Evolutionary conservation across 2,797 vertebrate genomes (phyloP).

Genomic region (Etheostoma perlongum): DNA sequence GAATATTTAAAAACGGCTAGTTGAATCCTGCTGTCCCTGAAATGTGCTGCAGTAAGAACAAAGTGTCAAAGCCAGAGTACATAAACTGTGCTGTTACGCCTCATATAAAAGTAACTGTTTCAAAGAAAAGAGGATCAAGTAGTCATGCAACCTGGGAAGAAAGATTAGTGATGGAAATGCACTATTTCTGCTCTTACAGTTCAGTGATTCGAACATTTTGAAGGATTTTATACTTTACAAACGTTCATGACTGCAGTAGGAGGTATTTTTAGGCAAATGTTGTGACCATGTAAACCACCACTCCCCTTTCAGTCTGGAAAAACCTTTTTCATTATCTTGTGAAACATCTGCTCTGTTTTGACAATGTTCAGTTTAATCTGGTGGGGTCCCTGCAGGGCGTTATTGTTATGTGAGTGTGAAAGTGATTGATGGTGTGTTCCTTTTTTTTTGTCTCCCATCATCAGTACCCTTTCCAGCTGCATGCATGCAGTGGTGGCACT

Average conservation of each 20-base stretch:
- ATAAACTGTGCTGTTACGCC: conserved; percentile 41
- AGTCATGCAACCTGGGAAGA: conserved; percentile 31
- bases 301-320: conserved; percentile 27
- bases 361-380: conserved; percentile 44
- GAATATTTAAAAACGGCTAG: conserved; percentile 1
- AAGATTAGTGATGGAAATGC: conserved; percentile 17
- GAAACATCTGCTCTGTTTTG: conserved; percentile 58
- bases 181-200: conserved; percentile 7
- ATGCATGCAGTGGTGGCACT: conserved; percentile 96
- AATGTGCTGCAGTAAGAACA: conserved; percentile 51
- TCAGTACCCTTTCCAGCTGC: conserved; percentile 96
- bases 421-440: conserved; percentile 20
- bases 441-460: conserved; percentile 45
- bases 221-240: not conserved
- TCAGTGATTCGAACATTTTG: conserved; percentile 28
- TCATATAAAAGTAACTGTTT: conserved; percentile 49
- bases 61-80: conserved; percentile 44
- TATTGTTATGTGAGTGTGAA: conserved; percentile 19
- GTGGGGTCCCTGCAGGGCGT: conserved; percentile 31
- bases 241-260: conserved; percentile 5
- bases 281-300: conserved; percentile 14
- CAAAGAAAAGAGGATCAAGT: conserved; percentile 53
- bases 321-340: conserved; percentile 40
- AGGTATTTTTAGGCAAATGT: conserved; percentile 25
- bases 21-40: conserved; percentile 31